phyloP scores from a whole-genome alignment of 2,797 vertebrate species.

The Sarcoramphus papa region DNA sequence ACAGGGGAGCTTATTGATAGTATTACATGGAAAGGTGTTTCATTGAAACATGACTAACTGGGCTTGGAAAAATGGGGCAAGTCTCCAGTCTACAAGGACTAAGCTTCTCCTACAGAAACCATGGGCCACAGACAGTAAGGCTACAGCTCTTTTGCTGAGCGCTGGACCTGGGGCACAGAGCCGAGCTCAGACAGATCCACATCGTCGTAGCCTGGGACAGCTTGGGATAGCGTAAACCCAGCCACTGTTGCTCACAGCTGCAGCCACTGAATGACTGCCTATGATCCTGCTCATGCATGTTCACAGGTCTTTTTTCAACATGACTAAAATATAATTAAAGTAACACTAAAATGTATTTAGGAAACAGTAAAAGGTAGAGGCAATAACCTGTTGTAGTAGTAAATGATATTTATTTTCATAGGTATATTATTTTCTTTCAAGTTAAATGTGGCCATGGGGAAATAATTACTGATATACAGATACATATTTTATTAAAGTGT shows the following conservation, averaged over 20 bases:
- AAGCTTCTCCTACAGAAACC: background rate
- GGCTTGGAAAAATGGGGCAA: background rate
- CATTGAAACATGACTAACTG: background rate
- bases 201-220: accelerated
- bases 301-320: background rate
- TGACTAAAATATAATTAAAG: background rate
- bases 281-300: background rate
- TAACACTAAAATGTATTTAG: background rate
- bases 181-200: background rate
- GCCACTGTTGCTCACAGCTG: background rate
- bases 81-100: background rate
- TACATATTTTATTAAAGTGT: slow-evolving; percentile 3
- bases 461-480: background rate
- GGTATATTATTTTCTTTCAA: background rate
- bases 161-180: accelerated
- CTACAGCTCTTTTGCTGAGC: background rate
- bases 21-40: background rate
- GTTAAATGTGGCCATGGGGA: background rate
- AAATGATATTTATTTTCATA: background rate
- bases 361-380: background rate
- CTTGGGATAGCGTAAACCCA: background rate
- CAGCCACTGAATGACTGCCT: background rate
- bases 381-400: background rate
- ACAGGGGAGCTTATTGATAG: background rate
- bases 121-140: too few species aligned